Conservation (phyloP, 2,888 invertebrate species). For the Scotopteryx bipunctaria region DNA sequence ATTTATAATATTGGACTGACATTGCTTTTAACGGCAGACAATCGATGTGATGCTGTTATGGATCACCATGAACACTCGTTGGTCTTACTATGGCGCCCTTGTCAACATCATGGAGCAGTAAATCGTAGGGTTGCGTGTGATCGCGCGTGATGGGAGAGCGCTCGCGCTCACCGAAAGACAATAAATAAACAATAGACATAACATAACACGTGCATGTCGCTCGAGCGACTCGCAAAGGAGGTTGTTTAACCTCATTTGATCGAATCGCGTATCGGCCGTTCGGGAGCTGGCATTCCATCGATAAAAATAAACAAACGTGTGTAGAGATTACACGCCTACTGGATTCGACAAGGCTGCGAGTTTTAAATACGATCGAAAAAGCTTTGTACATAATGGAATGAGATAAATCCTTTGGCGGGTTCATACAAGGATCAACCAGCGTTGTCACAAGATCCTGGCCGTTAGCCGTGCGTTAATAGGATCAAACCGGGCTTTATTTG, state of each 20-base stretch:
- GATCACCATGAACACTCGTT: slow-evolving; percentile 11
- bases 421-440: slow-evolving; percentile 62
- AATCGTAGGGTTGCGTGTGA: slow-evolving; percentile 33
- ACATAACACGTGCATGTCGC: slow-evolving; percentile 42
- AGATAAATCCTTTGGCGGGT: slow-evolving; percentile 52
- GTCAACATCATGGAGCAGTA: slow-evolving; percentile 10
- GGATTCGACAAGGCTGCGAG: slow-evolving; percentile 34
- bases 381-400: slow-evolving; percentile 47
- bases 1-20: slow-evolving; percentile 25
- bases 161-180: slow-evolving; percentile 39
- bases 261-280: slow-evolving; percentile 41
- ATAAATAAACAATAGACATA: slow-evolving; percentile 48
- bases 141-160: slow-evolving; percentile 19
- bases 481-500: slow-evolving; percentile 80
- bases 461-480: slow-evolving; percentile 81
- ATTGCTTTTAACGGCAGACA: slow-evolving; percentile 32
- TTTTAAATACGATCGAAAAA: slow-evolving; percentile 38
- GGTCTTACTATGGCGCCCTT: neutral
- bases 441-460: slow-evolving; percentile 72
- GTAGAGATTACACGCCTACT: slow-evolving; percentile 44
- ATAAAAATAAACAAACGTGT: slow-evolving; percentile 52
- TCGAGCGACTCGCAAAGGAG: slow-evolving; percentile 43
- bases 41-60: slow-evolving; percentile 14
- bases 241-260: slow-evolving; percentile 53
- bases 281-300: slow-evolving; percentile 47